These are phyloP conservation scores for Sylvicola fuscatus DNA, from an alignment of 2,888 invertebrate genomes.

Conservation along the genomic window DNA sequence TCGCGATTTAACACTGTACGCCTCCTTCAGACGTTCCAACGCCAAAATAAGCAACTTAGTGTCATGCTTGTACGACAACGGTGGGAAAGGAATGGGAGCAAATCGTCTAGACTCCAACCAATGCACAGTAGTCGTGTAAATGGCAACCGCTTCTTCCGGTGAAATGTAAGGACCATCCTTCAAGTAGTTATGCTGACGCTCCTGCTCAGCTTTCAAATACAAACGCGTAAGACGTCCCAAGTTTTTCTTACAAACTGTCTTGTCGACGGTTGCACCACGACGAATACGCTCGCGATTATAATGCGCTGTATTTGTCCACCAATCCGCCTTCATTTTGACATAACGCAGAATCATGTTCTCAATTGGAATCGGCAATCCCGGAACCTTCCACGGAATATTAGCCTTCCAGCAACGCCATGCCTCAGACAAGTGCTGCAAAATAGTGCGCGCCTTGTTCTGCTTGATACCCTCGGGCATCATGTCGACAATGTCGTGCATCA, in stretches of 20 bases:
- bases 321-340: conserved; percentile 99
- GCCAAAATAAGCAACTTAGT: conserved; percentile 95
- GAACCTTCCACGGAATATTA: conserved; percentile 99
- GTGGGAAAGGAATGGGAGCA: conserved; percentile 98
- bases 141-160: conserved; percentile 98
- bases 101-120: conserved; percentile 98
- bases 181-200: conserved; percentile 95
- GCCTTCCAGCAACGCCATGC: conserved; percentile 99
- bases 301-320: conserved; percentile 99
- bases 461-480: conserved; percentile 99
- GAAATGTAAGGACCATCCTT: conserved; percentile 99
- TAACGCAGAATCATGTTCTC: conserved; percentile 99
- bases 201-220: conserved; percentile 96
- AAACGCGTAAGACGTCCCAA: conserved; percentile 90
- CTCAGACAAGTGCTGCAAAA: conserved; percentile 95
- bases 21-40: conserved; percentile 88
- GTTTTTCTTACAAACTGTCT: conserved; percentile 99
- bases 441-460: conserved; percentile 97
- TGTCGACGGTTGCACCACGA: conserved; percentile 98
- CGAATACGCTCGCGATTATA: conserved; percentile 97
- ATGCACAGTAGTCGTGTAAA: conserved; percentile 98
- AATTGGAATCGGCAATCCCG: conserved; percentile 94
- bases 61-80: conserved; percentile 98
- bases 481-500: conserved; percentile 96
- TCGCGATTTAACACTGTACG: conserved; percentile 93